A percentile compares a stretch with the other conserved stretches of the same genome.
Conservation (phyloP, 2,797 vertebrate genomes). For the Peromyscus attwateri region DNA sequence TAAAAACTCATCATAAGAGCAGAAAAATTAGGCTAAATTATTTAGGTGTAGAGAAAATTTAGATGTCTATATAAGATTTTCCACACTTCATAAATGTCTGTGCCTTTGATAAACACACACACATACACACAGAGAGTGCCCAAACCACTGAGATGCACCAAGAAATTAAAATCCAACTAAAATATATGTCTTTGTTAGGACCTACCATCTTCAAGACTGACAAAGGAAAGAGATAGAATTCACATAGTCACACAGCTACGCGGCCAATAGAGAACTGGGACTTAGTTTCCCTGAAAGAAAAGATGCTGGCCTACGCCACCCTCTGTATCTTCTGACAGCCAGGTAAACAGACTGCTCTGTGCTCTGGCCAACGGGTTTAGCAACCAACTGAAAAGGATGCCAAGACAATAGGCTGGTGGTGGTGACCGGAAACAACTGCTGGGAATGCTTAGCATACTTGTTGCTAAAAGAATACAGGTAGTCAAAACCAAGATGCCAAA, state of each 20-base stretch:
- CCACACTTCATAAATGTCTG: conserved; percentile 81
- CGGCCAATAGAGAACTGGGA: conserved; percentile 83
- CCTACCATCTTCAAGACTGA: conserved; percentile 77
- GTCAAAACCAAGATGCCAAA: conserved; percentile 77
- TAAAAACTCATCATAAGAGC: conserved; percentile 72
- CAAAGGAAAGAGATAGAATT: conserved; percentile 80
- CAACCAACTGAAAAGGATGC: conserved; percentile 83
- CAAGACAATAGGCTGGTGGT: conserved; percentile 68
- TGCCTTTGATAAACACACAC: conserved; percentile 80
- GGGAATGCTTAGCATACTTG: conserved; percentile 73
- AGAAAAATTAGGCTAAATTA: conserved; percentile 79
- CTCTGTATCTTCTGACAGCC: conserved; percentile 85
- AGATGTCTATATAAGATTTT: conserved; percentile 74
- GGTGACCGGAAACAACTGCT: conserved; percentile 74
- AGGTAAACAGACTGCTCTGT: conserved; percentile 83
- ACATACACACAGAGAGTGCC: conserved; percentile 82
- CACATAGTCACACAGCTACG: conserved; percentile 82
- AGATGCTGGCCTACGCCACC: conserved; percentile 83
- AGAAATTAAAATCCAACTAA: conserved; percentile 77
- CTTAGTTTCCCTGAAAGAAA: conserved; percentile 84
- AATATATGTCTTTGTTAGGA: conserved; percentile 77
- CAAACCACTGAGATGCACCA: conserved; percentile 77
- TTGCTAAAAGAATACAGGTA: conserved; percentile 74
- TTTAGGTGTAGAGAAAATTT: conserved; percentile 75
- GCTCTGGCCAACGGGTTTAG: conserved; percentile 82